These are phyloP conservation scores for Synergus umbraculus DNA, from an alignment of 2,888 invertebrate genomes.

Conservation along the genomic window DNA sequence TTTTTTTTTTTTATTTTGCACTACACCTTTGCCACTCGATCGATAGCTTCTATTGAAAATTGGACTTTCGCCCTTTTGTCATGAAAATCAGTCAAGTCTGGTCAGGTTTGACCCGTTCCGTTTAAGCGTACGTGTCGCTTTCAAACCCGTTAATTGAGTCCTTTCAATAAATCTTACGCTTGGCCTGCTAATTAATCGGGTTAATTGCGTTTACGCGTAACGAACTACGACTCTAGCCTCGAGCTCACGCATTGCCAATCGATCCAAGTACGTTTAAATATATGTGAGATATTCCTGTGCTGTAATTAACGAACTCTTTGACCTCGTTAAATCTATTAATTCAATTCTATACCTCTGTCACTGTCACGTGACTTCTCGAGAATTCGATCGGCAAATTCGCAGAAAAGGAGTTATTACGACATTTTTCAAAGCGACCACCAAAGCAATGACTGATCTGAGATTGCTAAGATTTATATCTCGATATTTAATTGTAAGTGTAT, in stretches of 20 bases:
- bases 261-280: constrained; percentile 23
- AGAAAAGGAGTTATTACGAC: constrained; percentile 17
- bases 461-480: not conserved
- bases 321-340: constrained; percentile 40
- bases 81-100: constrained; percentile 15
- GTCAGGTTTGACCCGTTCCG: constrained; percentile 22
- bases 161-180: constrained; percentile 48
- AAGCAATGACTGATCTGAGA: not conserved
- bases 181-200: constrained; percentile 48
- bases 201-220: constrained; percentile 53
- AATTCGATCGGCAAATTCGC: constrained; percentile 18
- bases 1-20: not conserved
- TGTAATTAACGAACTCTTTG: constrained; percentile 41
- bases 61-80: constrained; percentile 4
- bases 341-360: constrained; percentile 21
- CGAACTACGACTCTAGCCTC: constrained; percentile 19
- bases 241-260: constrained; percentile 17
- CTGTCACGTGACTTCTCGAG: constrained; percentile 16
- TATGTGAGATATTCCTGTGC: constrained; percentile 31
- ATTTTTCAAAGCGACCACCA: constrained; percentile 10
- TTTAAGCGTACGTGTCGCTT: constrained; percentile 6
- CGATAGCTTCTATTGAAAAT: constrained; percentile 9
- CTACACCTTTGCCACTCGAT: not conserved
- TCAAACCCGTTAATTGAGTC: constrained; percentile 42
- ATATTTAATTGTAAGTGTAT: not conserved